These are phyloP conservation scores for Lophius piscatorius DNA, from an alignment of 2,113 vertebrate genomes.

Conservation along the genomic window DNA sequence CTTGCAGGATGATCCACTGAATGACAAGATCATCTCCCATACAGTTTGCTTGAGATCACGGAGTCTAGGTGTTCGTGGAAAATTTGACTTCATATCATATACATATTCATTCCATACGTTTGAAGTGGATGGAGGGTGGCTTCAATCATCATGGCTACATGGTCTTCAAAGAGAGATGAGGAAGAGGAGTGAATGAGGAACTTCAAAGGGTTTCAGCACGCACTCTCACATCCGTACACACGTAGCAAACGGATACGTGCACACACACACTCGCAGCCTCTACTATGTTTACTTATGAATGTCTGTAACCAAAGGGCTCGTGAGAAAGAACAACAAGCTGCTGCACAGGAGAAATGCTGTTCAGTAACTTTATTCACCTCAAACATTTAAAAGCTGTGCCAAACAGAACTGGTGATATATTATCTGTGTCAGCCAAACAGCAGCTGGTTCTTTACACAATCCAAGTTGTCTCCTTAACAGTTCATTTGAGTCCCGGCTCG, in stretches of 20 bases:
- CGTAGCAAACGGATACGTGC: conserved; percentile 37
- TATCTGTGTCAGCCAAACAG: conserved; percentile 29
- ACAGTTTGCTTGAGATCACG: no score
- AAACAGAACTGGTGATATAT: conserved; percentile 16
- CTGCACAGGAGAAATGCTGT: background rate
- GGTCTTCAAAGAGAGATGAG: conserved; percentile 71
- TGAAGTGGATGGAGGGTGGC: conserved; percentile 66
- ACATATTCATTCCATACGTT: conserved; percentile 74
- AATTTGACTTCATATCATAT: conserved; percentile 53
- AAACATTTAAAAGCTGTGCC: conserved; percentile 21
- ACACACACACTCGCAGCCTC: conserved; percentile 16
- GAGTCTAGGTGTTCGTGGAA: conserved; percentile 37
- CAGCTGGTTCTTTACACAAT: conserved; percentile 2
- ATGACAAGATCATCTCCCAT: no score
- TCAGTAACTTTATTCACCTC: conserved; percentile 22
- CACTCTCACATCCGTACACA: conserved; percentile 42
- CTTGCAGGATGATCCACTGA: no score
- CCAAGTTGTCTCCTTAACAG: background rate
- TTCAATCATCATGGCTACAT: conserved; percentile 74
- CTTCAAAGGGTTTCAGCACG: conserved; percentile 66
- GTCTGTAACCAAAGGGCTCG: conserved; percentile 42
- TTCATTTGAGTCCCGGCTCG: conserved; percentile 4
- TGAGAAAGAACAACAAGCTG: conserved; percentile 22
- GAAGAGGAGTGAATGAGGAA: conserved; percentile 70
- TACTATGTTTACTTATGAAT: conserved; percentile 65